Evolutionary conservation across 1,140 invertebrate genomes (phyloP).

Genomic region (Meloidogyne floridensis): DNA sequence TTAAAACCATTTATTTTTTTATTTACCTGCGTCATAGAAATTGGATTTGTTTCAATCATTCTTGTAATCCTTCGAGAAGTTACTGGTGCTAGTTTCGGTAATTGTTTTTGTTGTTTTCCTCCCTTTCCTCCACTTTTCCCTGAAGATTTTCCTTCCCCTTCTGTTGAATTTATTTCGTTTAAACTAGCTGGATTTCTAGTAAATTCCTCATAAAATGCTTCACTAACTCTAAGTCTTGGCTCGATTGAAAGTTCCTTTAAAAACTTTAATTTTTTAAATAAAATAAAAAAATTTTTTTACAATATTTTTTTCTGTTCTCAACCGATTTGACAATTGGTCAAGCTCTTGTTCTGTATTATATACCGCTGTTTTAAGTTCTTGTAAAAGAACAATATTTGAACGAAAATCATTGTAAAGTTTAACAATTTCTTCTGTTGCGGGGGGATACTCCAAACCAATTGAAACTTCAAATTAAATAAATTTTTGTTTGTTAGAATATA

Average conservation of each 20-base stretch:
- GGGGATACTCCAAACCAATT: conserved; percentile 35
- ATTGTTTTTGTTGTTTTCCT: background rate
- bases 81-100: conserved; percentile 18
- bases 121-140: conserved; percentile 12
- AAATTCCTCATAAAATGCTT: conserved; percentile 25
- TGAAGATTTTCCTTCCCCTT: background rate
- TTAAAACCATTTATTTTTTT: background rate
- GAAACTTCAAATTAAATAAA: conserved; percentile 19
- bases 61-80: conserved; percentile 22
- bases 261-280: background rate
- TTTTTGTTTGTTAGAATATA: conserved; percentile 5
- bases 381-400: conserved; percentile 49
- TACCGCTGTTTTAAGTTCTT: conserved; percentile 47
- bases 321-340: conserved; percentile 26
- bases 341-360: conserved; percentile 44
- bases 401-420: conserved; percentile 49
- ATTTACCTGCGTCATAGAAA: conserved; percentile 10
- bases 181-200: background rate
- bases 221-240: conserved; percentile 25
- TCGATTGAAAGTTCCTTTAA: conserved; percentile 36
- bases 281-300: conserved; percentile 11
- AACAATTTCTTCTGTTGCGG: conserved; percentile 48
- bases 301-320: conserved; percentile 31
- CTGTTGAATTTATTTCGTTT: conserved; percentile 11
- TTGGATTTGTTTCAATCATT: conserved; percentile 17